phyloP scores from a whole-genome alignment of 2,888 invertebrate species.

The Ligdia adustata region DNA sequence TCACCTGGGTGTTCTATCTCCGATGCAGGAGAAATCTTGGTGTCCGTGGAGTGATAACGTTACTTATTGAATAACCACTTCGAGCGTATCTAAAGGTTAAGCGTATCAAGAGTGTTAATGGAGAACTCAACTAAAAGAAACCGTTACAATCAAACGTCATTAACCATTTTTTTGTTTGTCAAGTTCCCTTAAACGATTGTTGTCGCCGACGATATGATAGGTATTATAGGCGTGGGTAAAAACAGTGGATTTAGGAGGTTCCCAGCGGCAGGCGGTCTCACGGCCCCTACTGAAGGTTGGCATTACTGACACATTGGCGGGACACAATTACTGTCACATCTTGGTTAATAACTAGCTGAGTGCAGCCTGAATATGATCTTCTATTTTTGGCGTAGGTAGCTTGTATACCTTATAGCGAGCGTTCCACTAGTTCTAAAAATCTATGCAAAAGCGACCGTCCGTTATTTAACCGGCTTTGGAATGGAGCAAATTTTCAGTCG shows the following conservation, averaged over 20 bases:
- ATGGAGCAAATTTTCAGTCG: no score
- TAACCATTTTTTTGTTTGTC: constrained; percentile 11
- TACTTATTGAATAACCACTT: no score
- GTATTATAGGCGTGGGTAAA: constrained; percentile 35
- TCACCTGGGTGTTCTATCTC: no score
- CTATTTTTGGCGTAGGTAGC: neutral
- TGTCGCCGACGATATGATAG: constrained; percentile 28
- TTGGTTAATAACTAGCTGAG: constrained; percentile 40
- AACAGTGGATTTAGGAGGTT: constrained; percentile 55
- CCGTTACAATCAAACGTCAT: neutral
- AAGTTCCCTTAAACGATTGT: constrained; percentile 30
- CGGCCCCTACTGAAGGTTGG: constrained; percentile 52
- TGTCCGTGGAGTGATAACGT: no score
- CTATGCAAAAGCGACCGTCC: no score
- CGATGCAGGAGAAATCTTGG: no score
- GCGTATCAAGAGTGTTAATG: no score
- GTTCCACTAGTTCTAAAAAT: no score
- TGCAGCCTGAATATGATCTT: constrained; percentile 1
- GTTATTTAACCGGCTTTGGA: no score
- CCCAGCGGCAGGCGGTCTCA: constrained; percentile 51
- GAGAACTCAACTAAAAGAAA: neutral
- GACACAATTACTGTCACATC: constrained; percentile 28
- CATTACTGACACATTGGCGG: constrained; percentile 34
- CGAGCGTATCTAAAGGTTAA: no score
- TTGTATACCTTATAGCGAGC: neutral